Percentiles rank a stretch among this genome's conserved stretches.
These are phyloP conservation scores for Spatula clypeata DNA, from an alignment of 2,797 vertebrate species.

Conservation along the genomic window DNA sequence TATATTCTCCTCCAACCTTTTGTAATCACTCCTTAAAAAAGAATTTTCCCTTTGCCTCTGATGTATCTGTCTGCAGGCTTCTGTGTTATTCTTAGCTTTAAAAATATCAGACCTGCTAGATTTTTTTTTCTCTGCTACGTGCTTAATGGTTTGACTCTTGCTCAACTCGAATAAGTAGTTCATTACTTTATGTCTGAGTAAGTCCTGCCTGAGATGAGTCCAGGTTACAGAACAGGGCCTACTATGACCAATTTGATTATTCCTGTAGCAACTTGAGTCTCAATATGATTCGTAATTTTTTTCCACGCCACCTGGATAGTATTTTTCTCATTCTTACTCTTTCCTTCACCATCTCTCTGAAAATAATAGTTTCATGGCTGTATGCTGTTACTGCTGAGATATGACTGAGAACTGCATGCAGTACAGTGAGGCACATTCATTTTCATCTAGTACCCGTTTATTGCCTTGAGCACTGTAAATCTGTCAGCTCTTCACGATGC, in stretches of 20 bases:
- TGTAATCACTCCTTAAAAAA: not conserved
- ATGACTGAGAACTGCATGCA: constrained; percentile 76
- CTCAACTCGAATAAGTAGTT: not conserved
- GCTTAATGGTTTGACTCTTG: constrained; percentile 3
- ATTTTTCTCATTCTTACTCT: constrained; percentile 49
- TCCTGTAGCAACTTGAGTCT: constrained; percentile 7
- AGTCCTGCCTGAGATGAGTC: not conserved
- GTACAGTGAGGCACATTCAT: constrained; percentile 81
- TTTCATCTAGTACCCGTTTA: constrained; percentile 84
- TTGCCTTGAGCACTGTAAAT: constrained; percentile 88
- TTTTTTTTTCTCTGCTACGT: not conserved
- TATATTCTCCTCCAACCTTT: not conserved
- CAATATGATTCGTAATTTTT: constrained; percentile 35
- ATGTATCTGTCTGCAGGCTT: constrained; percentile 3
- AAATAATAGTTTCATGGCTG: constrained; percentile 80
- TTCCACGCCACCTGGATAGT: not conserved
- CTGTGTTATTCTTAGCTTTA: constrained; percentile 11
- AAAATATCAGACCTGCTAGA: not conserved
- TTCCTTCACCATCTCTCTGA: constrained; percentile 45
- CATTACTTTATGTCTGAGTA: constrained; percentile 1
- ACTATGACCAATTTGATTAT: constrained; percentile 44
- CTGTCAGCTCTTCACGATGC: constrained; percentile 87
- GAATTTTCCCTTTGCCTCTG: not conserved
- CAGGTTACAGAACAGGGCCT: not conserved
- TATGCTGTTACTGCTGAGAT: constrained; percentile 77